Evolutionary conservation across 1,140 invertebrate species (phyloP), one percentile per base, ranked within the genome.

Genomic region (Cyphomyrmex costatus): DNA sequence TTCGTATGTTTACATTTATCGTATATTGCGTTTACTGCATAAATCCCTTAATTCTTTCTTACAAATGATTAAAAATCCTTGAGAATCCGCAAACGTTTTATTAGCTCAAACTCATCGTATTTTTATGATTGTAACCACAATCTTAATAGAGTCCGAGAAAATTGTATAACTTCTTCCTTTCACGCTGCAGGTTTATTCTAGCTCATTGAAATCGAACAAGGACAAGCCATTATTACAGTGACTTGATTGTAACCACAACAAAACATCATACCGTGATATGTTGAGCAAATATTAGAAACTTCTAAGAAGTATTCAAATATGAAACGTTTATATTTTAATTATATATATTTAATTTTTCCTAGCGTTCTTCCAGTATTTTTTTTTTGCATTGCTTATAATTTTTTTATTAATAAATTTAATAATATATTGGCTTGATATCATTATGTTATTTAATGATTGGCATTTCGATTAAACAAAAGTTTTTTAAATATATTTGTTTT

Each of bases 171-270:
- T 83, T 74, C 4, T 61, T 83, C 27, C 8, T 66, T 42, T 61
- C 19, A 49, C 21, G 56, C 30, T 60, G 58, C 21, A 53, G 21
- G 10, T 86, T 88, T 85, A 53, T 53, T 65, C 27, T 70, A 77
- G 56, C 56, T 36, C 74, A 46, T 61, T 56, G 53, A 86, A 86
- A 74, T 78, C 8, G 36, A 70, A 78, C 90, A 88, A 92, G 90
- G 88, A 74, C 90, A 85, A 79, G 24, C 61, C 49, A 42, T 73
- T 83, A 65, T 89, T 91, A 91, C 88, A 89, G 88, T 91, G 90
- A 91, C 92, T 87, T 78, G 68, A 88, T 91, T 92, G 16, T 42
- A 63, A 49, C 24, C 51, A 33, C 58, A 61, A 60, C 24, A 42
- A 42, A 42, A 3, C 61, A 84, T 86, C 36, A 16, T 58, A 58